A percentile compares a stretch with the other conserved stretches of the same genome.
These are phyloP conservation scores for Epinephelus cyanopodus DNA, from an alignment of 2,113 vertebrate species.

Conservation along the genomic window DNA sequence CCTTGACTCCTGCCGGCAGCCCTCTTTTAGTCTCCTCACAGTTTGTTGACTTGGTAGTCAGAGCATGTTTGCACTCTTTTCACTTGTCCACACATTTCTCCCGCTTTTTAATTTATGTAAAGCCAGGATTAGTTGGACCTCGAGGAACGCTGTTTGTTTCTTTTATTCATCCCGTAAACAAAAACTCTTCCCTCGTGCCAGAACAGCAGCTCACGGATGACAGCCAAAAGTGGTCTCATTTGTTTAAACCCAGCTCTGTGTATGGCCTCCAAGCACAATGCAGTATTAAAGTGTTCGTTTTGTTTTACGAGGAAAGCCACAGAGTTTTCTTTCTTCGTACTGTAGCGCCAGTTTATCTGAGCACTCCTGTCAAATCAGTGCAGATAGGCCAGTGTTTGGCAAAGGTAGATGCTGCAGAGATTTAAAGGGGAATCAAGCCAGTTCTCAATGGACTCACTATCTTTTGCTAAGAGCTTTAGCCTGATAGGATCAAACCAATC, in stretches of 20 bases:
- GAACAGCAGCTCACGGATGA: constrained; percentile 45
- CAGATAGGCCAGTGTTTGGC: constrained; percentile 30
- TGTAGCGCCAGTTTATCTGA: constrained; percentile 20
- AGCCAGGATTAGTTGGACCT: constrained; percentile 70
- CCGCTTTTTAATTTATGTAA: constrained; percentile 68
- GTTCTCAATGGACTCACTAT: constrained; percentile 26
- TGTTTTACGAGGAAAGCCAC: constrained; percentile 49
- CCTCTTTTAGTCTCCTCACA: constrained; percentile 28
- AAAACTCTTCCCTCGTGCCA: constrained; percentile 44
- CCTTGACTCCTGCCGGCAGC: constrained; percentile 37
- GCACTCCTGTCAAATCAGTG: background rate
- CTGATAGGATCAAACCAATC: constrained; percentile 58
- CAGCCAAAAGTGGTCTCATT: constrained; percentile 48
- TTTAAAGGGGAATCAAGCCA: constrained; percentile 38
- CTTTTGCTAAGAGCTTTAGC: constrained; percentile 49
- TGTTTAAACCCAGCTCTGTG: constrained; percentile 56
- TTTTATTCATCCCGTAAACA: constrained; percentile 60
- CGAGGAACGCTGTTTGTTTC: constrained; percentile 60
- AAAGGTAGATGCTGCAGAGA: constrained; percentile 24
- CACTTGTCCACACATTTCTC: constrained; percentile 46
- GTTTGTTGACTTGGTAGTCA: constrained; percentile 38
- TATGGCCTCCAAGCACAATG: constrained; percentile 54
- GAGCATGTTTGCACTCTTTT: constrained; percentile 62
- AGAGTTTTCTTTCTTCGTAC: constrained; percentile 38
- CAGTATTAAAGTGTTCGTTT: constrained; percentile 67